A percentile compares a stretch with the other conserved stretches of the same genome.
phyloP scores from a whole-genome alignment of 2,113 vertebrate species.

The Heliornis fulica region DNA sequence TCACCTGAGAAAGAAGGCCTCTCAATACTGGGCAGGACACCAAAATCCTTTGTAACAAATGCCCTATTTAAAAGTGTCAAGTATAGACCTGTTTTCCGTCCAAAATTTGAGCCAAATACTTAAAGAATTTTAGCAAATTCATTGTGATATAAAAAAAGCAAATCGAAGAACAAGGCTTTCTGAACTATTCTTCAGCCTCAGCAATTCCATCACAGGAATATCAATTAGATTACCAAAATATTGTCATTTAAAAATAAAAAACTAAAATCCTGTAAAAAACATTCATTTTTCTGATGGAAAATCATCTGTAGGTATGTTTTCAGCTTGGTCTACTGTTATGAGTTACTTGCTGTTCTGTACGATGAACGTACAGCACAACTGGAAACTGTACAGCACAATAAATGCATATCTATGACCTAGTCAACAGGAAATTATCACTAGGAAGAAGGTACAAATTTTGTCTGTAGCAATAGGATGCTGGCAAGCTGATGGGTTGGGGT shows the following conservation, averaged over 20 bases:
- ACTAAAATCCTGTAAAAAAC: background rate
- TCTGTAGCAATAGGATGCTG: background rate
- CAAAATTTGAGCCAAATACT: background rate
- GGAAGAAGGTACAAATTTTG: background rate
- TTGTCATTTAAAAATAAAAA: background rate
- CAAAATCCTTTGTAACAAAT: background rate
- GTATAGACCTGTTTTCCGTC: background rate
- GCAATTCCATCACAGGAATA: background rate
- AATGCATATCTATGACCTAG: background rate
- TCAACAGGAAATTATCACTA: background rate
- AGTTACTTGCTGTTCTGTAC: background rate
- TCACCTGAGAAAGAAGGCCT: background rate
- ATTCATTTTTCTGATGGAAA: background rate
- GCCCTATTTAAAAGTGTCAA: background rate
- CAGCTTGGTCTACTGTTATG: background rate
- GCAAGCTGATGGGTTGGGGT: background rate
- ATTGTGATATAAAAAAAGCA: background rate
- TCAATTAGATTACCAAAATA: background rate
- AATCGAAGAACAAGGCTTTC: background rate
- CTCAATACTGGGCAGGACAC: background rate
- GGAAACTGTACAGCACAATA: background rate
- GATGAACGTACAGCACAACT: background rate
- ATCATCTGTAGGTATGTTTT: background rate
- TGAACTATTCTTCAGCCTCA: background rate
- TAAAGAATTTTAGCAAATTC: background rate